Base-by-base conservation (phyloP, 2,888 invertebrate species). In the Mesorhabditis sp. region DNA sequence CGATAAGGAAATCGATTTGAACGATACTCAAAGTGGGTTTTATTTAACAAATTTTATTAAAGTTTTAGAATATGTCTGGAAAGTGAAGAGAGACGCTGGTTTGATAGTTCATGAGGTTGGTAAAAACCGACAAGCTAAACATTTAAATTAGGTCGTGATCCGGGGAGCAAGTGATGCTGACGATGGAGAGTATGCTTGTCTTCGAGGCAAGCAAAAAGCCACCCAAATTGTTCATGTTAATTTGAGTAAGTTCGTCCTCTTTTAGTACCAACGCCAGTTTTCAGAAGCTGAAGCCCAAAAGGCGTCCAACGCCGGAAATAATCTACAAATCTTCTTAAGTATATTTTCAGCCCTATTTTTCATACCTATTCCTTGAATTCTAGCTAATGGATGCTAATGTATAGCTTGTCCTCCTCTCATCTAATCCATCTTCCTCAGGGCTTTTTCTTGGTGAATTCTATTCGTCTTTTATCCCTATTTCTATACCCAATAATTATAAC, bases 171-270 rank as follows among this genome's bases (percentile, higher is more conserved):
- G 80, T 5, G 74, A 73, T 71, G 76, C 74, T 42, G 83, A 83
- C 66, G 80, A 81, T 67, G 83, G 83, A 15, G 72, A 78, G 43
- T 83, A 83, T 67, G 80, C 81, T 5, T 83, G 83, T 71, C 76
- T 80, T 69, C 79, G 80, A 28, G 72, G 73, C 50, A 68, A 75
- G 42, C 77, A 79, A 43, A 75, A 74, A 45, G 79, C 83, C 28
- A 77, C 79, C 5, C 83, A 84, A 71, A 84, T 82, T 68, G 80
- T 84, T 10, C 80, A 80, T 67, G 77, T 84, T 58, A 83, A 82
- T 67, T n/a, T 50, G 10, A 50, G 58, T 50, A n/a, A 50, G 58
- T 50, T 28, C 28, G 28, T 28, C 28, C 28, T 50, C n/a, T 50
- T 50, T 50, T 50, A n/a, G 58, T 13, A 50, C 7, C n/a, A 10